phyloP scores from a whole-genome alignment of 2,888 invertebrate species.

The Spodoptera littoralis region DNA sequence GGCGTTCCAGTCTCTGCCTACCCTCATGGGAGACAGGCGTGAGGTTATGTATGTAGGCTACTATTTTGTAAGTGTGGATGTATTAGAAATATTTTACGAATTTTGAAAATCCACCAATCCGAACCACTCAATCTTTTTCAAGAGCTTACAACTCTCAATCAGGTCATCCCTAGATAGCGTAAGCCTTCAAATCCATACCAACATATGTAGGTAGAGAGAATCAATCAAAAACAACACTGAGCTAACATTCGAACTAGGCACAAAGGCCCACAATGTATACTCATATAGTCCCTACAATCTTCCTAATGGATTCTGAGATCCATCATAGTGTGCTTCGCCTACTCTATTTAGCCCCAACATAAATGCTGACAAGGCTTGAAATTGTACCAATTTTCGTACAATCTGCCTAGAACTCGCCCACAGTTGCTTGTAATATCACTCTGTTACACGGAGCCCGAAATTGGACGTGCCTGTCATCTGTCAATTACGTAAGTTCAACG shows the following conservation, averaged over 20 bases:
- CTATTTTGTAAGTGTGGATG: no score
- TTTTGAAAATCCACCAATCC: no score
- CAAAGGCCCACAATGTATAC: constrained; percentile 15
- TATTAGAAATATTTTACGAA: no score
- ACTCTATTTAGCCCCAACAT: constrained; percentile 55
- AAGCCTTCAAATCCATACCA: no score
- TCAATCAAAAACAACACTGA: constrained; percentile 26
- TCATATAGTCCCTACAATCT: constrained; percentile 55
- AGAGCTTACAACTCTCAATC: no score
- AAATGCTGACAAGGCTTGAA: constrained; percentile 51
- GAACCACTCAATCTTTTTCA: no score
- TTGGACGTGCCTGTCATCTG: constrained; percentile 19
- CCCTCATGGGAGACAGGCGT: no score
- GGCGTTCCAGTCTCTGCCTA: no score
- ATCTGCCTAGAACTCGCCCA: constrained; percentile 31
- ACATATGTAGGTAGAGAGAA: constrained; percentile 9
- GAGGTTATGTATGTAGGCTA: no score
- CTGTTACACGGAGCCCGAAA: constrained; percentile 4
- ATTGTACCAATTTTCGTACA: constrained; percentile 36
- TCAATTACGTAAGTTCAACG: constrained; percentile 29
- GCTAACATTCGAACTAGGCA: constrained; percentile 3
- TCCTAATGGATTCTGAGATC: constrained; percentile 64
- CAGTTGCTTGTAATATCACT: constrained; percentile 13
- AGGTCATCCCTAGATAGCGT: no score
- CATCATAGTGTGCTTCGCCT: constrained; percentile 54